Evolutionary conservation across 2,888 invertebrate genomes (phyloP).

Genomic region (Ophonus ardosiacus): DNA sequence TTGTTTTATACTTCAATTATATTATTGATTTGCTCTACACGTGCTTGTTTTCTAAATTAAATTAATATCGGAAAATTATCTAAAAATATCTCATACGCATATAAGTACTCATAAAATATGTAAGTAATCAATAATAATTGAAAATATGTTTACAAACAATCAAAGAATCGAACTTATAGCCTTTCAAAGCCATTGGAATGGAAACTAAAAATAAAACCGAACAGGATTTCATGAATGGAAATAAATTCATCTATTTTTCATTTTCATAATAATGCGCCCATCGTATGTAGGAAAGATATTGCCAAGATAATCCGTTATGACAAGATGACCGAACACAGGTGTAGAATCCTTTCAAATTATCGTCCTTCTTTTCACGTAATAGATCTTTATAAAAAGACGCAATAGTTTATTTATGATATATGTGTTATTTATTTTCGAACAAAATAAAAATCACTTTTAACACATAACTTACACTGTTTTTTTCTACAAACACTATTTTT

Average conservation of each 20-base stretch:
- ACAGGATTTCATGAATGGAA: constrained; percentile 24
- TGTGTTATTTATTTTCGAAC: too few relatives aligned
- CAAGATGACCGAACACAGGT: constrained; percentile 7
- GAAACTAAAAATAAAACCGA: constrained; percentile 24
- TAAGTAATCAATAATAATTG: background rate
- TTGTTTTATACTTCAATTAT: background rate
- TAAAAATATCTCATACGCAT: too few relatives aligned
- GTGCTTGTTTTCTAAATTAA: too few relatives aligned
- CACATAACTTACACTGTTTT: too few relatives aligned
- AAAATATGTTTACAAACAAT: background rate
- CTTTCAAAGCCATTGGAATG: background rate
- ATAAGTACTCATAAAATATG: background rate
- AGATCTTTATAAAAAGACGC: too few relatives aligned
- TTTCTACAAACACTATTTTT: too few relatives aligned
- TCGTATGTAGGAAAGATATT: constrained; percentile 3
- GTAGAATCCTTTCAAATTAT: constrained; percentile 8
- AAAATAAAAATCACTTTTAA: too few relatives aligned
- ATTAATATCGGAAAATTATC: too few relatives aligned
- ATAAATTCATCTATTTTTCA: constrained; percentile 17
- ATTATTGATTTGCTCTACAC: background rate
- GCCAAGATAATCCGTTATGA: constrained; percentile 4
- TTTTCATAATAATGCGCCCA: background rate
- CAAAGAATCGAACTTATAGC: background rate
- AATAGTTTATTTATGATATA: too few relatives aligned
- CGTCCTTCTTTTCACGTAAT: too few relatives aligned